Evolutionary conservation across 1,140 invertebrate species (phyloP).

Genomic region (Medauroidea extradentata): DNA sequence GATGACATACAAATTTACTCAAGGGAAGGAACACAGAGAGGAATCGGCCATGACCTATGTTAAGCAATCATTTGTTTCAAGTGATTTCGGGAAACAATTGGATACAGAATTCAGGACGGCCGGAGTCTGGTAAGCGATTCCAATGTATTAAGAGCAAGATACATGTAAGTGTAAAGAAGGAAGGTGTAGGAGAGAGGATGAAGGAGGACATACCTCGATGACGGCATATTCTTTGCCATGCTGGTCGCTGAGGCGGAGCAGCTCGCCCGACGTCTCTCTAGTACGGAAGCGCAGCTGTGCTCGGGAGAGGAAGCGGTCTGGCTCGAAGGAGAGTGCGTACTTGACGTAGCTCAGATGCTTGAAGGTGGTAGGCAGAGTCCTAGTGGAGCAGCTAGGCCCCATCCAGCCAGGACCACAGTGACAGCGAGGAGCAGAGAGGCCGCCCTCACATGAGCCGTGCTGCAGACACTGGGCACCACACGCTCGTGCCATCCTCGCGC

Average conservation of each 20-base stretch:
- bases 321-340: slow-evolving; percentile 91
- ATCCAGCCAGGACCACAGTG: slow-evolving; percentile 90
- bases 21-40: no score
- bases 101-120: no score
- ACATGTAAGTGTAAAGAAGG: neutral
- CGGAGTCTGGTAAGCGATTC: no score
- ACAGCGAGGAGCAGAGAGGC: slow-evolving; percentile 81
- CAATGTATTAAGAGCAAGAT: no score
- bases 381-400: slow-evolving; percentile 77
- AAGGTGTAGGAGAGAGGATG: neutral
- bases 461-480: slow-evolving; percentile 83
- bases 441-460: slow-evolving; percentile 91
- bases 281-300: slow-evolving; percentile 91
- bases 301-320: slow-evolving; percentile 85
- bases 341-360: slow-evolving; percentile 91
- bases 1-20: no score
- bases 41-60: no score
- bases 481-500: slow-evolving; percentile 83
- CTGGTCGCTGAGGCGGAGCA: slow-evolving; percentile 89
- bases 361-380: slow-evolving; percentile 86
- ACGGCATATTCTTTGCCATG: slow-evolving; percentile 93
- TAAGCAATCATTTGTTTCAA: no score
- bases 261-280: slow-evolving; percentile 83
- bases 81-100: no score
- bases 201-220: slow-evolving; percentile 62